Percentiles rank a stretch among this genome's conserved stretches.
phyloP scores from a whole-genome alignment of 1,140 invertebrate species.

The Plectus sambesii region DNA sequence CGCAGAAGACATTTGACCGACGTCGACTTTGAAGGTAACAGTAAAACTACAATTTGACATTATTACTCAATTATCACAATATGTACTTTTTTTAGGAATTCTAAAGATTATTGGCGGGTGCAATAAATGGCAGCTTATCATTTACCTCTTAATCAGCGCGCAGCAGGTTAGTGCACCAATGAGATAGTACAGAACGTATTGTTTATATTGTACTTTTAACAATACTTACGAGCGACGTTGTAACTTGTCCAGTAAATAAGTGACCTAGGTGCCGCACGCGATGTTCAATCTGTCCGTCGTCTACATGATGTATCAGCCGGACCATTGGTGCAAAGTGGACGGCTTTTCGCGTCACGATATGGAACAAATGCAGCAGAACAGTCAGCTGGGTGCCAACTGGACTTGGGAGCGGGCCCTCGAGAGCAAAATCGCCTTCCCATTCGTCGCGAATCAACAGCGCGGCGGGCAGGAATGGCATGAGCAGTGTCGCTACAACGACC shows the following conservation, averaged over 20 bases:
- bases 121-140: slow-evolving; percentile 29
- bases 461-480: slow-evolving; percentile 27
- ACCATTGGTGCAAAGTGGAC: slow-evolving; percentile 41
- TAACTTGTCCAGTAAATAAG: too few species aligned
- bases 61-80: background rate
- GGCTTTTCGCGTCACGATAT: slow-evolving; percentile 33
- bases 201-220: too few species aligned
- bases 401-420: slow-evolving; percentile 41
- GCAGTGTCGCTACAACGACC: slow-evolving; percentile 35
- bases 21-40: slow-evolving; percentile 38
- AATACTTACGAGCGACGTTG: too few species aligned
- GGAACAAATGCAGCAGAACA: slow-evolving; percentile 24
- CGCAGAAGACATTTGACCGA: slow-evolving; percentile 27
- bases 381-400: slow-evolving; percentile 23
- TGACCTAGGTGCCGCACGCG: slow-evolving; percentile 28
- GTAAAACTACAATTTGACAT: too few species aligned
- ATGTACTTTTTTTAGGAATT: slow-evolving; percentile 16
- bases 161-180: too few species aligned
- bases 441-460: slow-evolving; percentile 23
- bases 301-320: slow-evolving; percentile 39
- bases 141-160: slow-evolving; percentile 31
- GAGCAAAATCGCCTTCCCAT: slow-evolving; percentile 38
- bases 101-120: slow-evolving; percentile 31
- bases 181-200: too few species aligned
- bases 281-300: slow-evolving; percentile 34